These are phyloP conservation scores for Callitettix versicolor DNA, from an alignment of 1,140 invertebrate species.

Conservation along the genomic window DNA sequence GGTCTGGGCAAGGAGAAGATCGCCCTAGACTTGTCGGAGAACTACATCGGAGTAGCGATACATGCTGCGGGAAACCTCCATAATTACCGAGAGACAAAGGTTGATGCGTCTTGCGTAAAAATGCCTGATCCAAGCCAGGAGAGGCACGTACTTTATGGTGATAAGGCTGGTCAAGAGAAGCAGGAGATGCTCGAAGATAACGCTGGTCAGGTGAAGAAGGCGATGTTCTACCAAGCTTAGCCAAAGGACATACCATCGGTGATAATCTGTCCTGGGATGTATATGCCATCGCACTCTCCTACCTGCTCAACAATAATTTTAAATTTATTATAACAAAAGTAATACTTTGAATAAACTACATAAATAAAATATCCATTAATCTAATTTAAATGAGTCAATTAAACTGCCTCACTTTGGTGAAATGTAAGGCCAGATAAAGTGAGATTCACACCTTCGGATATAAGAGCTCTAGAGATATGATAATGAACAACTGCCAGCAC, in stretches of 20 bases:
- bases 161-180: constrained; percentile 8
- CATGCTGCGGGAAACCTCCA: constrained; percentile 15
- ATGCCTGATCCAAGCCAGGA: neutral
- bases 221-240: constrained; percentile 42
- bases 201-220: constrained; percentile 33
- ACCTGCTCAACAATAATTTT: constrained; percentile 8
- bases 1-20: constrained; percentile 48
- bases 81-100: neutral
- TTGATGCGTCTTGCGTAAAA: neutral
- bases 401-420: too few relatives aligned
- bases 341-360: too few relatives aligned
- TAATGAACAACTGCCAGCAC: too few relatives aligned
- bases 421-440: too few relatives aligned
- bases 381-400: too few relatives aligned
- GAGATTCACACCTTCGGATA: too few relatives aligned
- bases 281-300: constrained; percentile 5
- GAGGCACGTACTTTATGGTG: neutral
- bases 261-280: constrained; percentile 27
- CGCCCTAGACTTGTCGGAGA: constrained; percentile 17
- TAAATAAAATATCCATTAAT: too few relatives aligned
- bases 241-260: constrained; percentile 43
- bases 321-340: neutral
- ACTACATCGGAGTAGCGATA: constrained; percentile 15
- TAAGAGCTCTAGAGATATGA: too few relatives aligned
- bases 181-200: constrained; percentile 16